Base-by-base conservation (phyloP, 2,113 vertebrate genomes). In the Archilochus colubris region DNA sequence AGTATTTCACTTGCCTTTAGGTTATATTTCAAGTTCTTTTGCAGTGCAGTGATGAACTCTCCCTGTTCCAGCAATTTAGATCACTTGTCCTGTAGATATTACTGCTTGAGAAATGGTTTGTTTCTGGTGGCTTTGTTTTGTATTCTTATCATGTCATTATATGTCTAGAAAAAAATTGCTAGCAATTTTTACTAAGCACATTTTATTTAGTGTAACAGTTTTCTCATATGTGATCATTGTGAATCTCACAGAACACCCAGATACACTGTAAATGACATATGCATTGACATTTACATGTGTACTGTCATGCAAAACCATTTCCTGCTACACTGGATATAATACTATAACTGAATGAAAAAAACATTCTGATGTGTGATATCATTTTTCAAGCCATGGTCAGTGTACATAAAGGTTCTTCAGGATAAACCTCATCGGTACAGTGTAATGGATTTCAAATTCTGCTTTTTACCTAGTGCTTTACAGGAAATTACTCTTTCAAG, bases 11-110 rank as follows among this genome's bases (percentile, higher is more conserved):
- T 98, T 95, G 98, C 98, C 98, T 98, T 97, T 97, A 98, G 98
- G 98, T 98, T 98, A 98, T 98, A 98, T 99, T 99, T 98, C 98
- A 98, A 98, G 98, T 98, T 98, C 96, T 98, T 98, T 98, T 97
- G 98, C 98, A 98, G 98, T 94, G 94, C 97, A 98, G 97, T 98
- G 98, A 98, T 98, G 98, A 98, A 99, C 98, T 98, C 97, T 96
- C 96, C 96, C 97, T 98, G 98, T 98, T 98, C 97, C 96, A 96
- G 98, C 98, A 99, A 99, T 99, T 99, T 99, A 98, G 98, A 98
- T 98, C 97, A 97, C 98, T 98, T 98, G 98, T 98, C 98, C 98
- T 97, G 78, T 94, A 98, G 98, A 98, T 99, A 98, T 98, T 98
- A 98, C 93, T 97, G 98, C 96, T 96, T 97, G 97, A 98, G 98